Conservation (phyloP, 2,797 vertebrate species). For the Rhodeus uyekii region DNA sequence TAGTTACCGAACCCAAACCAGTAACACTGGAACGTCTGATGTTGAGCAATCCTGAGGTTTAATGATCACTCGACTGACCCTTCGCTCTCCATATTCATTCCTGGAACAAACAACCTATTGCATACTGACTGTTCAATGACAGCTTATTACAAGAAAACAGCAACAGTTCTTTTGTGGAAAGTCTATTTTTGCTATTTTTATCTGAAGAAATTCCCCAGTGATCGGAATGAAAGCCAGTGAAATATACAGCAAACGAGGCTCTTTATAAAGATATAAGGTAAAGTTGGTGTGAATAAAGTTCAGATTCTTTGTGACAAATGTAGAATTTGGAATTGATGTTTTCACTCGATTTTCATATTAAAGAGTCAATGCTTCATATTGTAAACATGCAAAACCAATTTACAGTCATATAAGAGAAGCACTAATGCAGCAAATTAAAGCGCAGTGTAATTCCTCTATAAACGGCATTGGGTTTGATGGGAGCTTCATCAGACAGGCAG, state of each 20-base stretch:
- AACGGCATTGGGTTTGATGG: slow-evolving; percentile 53
- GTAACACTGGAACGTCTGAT: too few relatives aligned
- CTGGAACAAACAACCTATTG: not conserved
- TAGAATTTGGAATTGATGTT: too few relatives aligned
- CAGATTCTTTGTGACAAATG: too few relatives aligned
- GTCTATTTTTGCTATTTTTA: not conserved
- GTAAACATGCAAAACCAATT: slow-evolving; percentile 14
- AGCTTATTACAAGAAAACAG: not conserved
- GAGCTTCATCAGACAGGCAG: slow-evolving; percentile 38
- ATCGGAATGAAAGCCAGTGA: not conserved
- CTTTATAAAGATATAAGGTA: not conserved
- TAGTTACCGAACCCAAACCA: too few relatives aligned
- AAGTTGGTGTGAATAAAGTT: not conserved
- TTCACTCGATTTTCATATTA: not conserved
- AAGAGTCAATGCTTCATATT: not conserved
- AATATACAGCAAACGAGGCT: not conserved
- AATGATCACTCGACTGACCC: not conserved
- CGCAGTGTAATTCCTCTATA: slow-evolving; percentile 56
- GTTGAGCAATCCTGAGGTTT: slow-evolving; percentile 25
- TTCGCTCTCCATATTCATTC: not conserved
- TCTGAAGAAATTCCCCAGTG: not conserved
- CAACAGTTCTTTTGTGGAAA: not conserved
- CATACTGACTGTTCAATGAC: not conserved
- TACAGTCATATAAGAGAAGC: not conserved
- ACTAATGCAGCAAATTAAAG: slow-evolving; percentile 24